Evolutionary conservation across 2,113 vertebrate genomes (phyloP), one percentile per base, ranked within the genome.

Genomic region (Ploceus nigricollis): DNA sequence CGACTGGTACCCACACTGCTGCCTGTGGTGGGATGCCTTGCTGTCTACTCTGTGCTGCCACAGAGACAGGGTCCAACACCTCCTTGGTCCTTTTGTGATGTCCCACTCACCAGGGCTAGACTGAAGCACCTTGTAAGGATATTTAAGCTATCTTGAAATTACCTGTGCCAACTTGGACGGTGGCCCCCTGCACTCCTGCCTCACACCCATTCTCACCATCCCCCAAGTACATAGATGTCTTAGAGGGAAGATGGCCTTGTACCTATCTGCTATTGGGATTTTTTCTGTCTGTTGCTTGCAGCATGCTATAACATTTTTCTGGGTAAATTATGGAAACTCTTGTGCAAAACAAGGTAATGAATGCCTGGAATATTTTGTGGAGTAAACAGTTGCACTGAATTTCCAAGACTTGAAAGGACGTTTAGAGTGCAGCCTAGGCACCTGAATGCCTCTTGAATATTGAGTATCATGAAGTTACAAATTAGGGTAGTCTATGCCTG

Each of bases 21-120:
- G 56, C 13, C 23, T 45, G 23, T 0, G 4, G 31, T 45, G 39
- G 47, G 16, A 51, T 10, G 48, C 31, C 45, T n/a, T 47, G 10
- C 24, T 54, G 16, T 37, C 21, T 51, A 1, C 48, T 48, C 33
- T 30, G 20, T 22, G 28, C 27, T 65, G 14, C 31, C 2, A 1
- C 40, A 76, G 17, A 48, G n/a, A n/a, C 0, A 7, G 24, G 15
- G 13, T 45, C 54, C 64, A 53, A 42, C 14, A 35, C 10, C 24
- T 65, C 6, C 45, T 0, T 0, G 0, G 20, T 13, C 17, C 5
- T 44, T 69, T 63, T 1, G 2, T 25, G 48, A 27, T 31, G 37
- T 27, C 17, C n/a, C 21, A 10, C 30, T 58, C 51, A 44, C 11
- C 0, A 1, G 3, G 27, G 31, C 0, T 81, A 69, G 75, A 28